Evolutionary conservation across 2,797 vertebrate genomes (phyloP).

Genomic region (Gadopsis bispinosus): DNA sequence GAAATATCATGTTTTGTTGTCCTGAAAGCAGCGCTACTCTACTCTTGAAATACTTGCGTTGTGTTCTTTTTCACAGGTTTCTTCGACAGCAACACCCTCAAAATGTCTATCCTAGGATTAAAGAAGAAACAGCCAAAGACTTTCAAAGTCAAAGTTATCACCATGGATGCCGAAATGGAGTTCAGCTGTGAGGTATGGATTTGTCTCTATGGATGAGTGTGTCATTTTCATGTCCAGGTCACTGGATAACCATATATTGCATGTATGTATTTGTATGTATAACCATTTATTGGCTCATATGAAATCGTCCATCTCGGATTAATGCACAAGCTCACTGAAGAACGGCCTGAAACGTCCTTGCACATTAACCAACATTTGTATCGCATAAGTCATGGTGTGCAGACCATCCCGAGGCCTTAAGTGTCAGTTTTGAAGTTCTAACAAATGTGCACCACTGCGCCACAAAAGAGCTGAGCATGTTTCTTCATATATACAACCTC

Average conservation of each 20-base stretch:
- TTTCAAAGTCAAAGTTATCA: conserved; percentile 94
- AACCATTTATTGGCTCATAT: neutral
- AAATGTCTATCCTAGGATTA: conserved; percentile 93
- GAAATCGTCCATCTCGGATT: neutral
- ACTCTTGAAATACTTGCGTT: neutral
- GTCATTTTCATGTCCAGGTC: neutral
- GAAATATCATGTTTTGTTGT: neutral
- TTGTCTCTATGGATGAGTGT: neutral
- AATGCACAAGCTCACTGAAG: neutral
- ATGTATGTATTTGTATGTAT: neutral
- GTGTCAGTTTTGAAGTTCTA: neutral
- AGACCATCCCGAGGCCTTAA: neutral
- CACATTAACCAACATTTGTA: neutral
- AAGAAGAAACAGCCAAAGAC: conserved; percentile 95
- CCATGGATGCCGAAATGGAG: conserved; percentile 96
- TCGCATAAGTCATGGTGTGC: neutral
- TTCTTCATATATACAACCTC: neutral
- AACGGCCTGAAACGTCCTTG: neutral
- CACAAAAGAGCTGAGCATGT: neutral
- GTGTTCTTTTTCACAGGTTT: conserved; percentile 28
- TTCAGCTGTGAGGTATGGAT: conserved; percentile 93
- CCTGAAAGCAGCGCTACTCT: neutral
- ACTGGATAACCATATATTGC: neutral
- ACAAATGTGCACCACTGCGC: neutral
- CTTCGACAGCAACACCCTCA: conserved; percentile 36